Evolutionary conservation across 2,113 vertebrate species (phyloP), one percentile per base, ranked within the genome.

Genomic region (Centrocercus urophasianus): DNA sequence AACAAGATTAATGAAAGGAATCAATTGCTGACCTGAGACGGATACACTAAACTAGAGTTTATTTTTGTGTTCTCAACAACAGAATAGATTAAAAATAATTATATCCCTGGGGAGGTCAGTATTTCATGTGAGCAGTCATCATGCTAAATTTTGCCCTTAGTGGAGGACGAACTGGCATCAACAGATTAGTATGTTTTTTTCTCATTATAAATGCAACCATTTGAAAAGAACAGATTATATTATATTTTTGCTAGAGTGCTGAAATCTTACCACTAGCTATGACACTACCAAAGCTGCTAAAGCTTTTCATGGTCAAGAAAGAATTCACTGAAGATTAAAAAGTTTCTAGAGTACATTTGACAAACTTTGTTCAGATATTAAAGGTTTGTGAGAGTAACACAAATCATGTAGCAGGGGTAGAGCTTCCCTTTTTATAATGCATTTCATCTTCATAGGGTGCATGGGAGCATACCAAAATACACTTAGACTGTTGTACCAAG

Each of bases 121-220:
- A 2, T 65, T 76, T 81, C 6, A 5, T 42, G n/a, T 32, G 45
- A 76, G 28, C 25, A 52, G 19, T 42, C 36, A 64, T 30, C 21
- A 28, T 22, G n/a, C 2, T 32, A 36, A 19, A 34, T 78, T 71
- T 90, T 71, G 11, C 88, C 38, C 14, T 83, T 54, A 67, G 30
- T 21, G 25, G 47, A 13, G 36, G 32, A 47, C 10, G 52, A 20
- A 43, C 28, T 67, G 30, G 2, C 15, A 47, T 42, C 5, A 4
- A 27, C 45, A 38, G 32, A 72, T 59, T 11, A 8, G 21, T 72
- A n/a, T 0, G 0, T 48, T 15, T 86, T 88, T 88, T 18, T 10
- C 5, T 56, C 2, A 0, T 43, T 75, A 22, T 24, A 82, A 73
- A 77, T 24, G 30, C 3, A 74, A 4, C 32, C 9, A 42, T 79